Conservation (phyloP, 2,113 vertebrate genomes). For the Microcebus ravelobensis region DNA sequence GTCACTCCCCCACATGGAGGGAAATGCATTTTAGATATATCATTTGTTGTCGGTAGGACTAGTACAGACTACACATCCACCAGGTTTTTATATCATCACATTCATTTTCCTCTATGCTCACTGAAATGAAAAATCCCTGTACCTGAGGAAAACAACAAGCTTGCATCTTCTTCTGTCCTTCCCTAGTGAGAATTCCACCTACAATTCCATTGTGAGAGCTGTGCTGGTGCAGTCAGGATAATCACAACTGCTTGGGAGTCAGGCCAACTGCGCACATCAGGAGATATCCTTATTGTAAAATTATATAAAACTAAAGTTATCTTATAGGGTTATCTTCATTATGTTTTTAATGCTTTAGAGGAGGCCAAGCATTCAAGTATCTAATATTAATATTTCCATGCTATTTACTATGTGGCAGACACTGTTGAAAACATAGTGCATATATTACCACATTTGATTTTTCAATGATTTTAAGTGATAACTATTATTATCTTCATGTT, state of each 20-base stretch:
- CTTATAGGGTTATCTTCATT: not conserved
- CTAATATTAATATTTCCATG: not conserved
- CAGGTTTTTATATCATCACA: not conserved
- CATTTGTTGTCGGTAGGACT: not conserved
- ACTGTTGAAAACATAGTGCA: not conserved
- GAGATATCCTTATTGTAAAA: not conserved
- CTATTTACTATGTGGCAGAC: not conserved
- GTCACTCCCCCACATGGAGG: not conserved
- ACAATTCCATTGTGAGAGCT: not conserved
- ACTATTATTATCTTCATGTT: not conserved
- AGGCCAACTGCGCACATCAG: not conserved
- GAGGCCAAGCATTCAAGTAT: not conserved
- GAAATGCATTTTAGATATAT: slow-evolving; percentile 7
- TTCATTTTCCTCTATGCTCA: slow-evolving; percentile 47
- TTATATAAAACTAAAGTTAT: not conserved
- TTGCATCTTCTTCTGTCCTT: not conserved
- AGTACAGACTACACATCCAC: not conserved
- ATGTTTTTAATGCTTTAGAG: not conserved
- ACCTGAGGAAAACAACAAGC: slow-evolving; percentile 17
- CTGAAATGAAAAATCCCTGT: slow-evolving; percentile 45
- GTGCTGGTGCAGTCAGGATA: not conserved
- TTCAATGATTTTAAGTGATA: not conserved
- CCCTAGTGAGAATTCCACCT: slow-evolving; percentile 47
- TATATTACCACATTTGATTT: not conserved
- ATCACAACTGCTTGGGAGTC: not conserved